Conservation (phyloP, 2,113 vertebrate genomes). For the Aptenodytes patagonicus region DNA sequence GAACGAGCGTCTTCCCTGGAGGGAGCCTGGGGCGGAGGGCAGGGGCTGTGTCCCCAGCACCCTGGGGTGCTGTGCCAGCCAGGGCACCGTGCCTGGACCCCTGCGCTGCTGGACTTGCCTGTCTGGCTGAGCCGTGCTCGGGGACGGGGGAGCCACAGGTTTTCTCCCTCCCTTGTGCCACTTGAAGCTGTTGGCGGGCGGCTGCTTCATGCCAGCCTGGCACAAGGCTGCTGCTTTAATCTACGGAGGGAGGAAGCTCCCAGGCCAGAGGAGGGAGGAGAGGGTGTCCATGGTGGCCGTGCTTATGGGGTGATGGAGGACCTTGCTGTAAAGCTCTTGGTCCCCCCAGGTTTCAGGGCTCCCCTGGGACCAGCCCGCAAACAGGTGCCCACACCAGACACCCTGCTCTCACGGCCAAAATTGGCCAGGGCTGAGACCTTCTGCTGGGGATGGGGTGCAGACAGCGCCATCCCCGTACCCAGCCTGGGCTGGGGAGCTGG, state of each 20-base stretch:
- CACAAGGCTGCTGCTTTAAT: background rate
- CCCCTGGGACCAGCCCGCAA: background rate
- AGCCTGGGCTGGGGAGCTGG: background rate
- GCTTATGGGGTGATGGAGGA: background rate
- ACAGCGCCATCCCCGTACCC: background rate
- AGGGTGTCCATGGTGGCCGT: background rate
- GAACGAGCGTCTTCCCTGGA: background rate
- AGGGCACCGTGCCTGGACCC: background rate
- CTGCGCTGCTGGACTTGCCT: background rate
- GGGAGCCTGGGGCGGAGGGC: background rate
- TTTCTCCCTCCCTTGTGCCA: background rate
- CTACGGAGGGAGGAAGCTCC: background rate
- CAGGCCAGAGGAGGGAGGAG: background rate
- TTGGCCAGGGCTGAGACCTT: background rate
- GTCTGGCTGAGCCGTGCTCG: background rate
- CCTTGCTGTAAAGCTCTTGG: fast-evolving
- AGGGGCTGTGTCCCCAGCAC: background rate
- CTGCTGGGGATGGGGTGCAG: background rate
- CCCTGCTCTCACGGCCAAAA: fast-evolving
- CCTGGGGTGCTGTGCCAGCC: background rate
- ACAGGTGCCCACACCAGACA: background rate
- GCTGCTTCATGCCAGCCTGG: background rate
- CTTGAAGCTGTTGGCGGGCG: background rate
- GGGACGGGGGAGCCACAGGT: fast-evolving
- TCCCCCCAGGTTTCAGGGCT: background rate